phyloP scores from a whole-genome alignment of 2,888 invertebrate species.

The Torymus auratus region DNA sequence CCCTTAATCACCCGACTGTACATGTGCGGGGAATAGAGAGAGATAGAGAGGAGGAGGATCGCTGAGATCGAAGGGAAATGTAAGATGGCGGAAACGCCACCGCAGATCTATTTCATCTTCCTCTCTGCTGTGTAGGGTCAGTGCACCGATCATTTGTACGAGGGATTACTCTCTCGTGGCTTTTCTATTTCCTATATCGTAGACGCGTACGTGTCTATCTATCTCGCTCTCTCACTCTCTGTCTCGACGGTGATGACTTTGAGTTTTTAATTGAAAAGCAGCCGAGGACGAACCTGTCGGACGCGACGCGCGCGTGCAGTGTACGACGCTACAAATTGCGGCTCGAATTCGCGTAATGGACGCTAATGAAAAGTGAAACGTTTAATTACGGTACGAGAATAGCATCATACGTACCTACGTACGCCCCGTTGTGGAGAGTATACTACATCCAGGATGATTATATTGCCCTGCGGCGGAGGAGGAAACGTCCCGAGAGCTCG shows the following conservation, averaged over 20 bases:
- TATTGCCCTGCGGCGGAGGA: too few species aligned
- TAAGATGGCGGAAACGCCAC: conserved; percentile 25
- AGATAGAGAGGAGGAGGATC: neutral
- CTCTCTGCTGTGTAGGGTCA: neutral
- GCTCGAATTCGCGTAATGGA: conserved; percentile 37
- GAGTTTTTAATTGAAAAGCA: conserved; percentile 45
- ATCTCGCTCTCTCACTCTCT: too few species aligned
- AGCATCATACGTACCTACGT: neutral
- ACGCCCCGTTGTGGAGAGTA: too few species aligned
- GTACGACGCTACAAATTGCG: neutral
- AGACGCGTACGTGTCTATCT: too few species aligned
- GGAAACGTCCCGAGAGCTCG: too few species aligned
- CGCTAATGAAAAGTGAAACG: conserved; percentile 45
- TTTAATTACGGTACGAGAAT: conserved; percentile 20
- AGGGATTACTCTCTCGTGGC: neutral
- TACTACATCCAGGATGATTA: too few species aligned
- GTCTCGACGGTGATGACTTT: conserved; percentile 10
- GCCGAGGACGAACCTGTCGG: conserved; percentile 20
- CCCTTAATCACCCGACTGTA: conserved; percentile 16
- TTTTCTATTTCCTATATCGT: too few species aligned
- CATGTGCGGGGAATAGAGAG: neutral
- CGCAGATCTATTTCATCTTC: conserved; percentile 36
- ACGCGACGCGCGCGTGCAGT: neutral
- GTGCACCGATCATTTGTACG: conserved; percentile 10
- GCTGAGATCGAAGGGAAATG: conserved; percentile 19